phyloP scores from a whole-genome alignment of 2,888 invertebrate species.

The Scaptomyza caliginosa region DNA sequence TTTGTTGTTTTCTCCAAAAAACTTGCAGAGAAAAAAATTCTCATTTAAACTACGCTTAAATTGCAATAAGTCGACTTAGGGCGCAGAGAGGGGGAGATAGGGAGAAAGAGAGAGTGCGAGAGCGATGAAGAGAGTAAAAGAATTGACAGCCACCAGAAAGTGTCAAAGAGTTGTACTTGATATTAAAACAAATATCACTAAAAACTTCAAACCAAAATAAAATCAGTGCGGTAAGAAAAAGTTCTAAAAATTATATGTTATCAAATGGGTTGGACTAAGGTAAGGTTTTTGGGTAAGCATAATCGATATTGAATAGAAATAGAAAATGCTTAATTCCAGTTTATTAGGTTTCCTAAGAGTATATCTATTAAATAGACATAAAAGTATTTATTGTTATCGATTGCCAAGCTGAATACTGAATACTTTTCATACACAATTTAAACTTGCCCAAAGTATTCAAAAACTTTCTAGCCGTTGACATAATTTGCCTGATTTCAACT shows the following conservation, averaged over 20 bases:
- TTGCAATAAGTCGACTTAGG: conserved; percentile 66
- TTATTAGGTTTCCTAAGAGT: too few species aligned
- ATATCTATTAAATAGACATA: too few species aligned
- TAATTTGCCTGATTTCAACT: conserved; percentile 11
- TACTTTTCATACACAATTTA: neutral
- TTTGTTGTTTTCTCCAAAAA: conserved; percentile 30
- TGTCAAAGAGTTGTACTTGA: conserved; percentile 23
- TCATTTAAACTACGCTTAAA: conserved; percentile 76
- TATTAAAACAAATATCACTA: conserved; percentile 60
- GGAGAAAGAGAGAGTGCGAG: neutral
- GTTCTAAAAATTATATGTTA: neutral
- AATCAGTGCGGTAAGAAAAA: conserved; percentile 19
- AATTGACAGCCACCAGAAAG: neutral
- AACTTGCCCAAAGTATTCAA: conserved; percentile 24
- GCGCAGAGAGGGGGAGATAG: too few species aligned
- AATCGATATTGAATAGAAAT: too few species aligned
- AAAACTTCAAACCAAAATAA: conserved; percentile 27
- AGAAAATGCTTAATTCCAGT: too few species aligned
- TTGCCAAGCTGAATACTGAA: neutral
- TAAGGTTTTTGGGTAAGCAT: neutral
- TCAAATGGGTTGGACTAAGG: too few species aligned
- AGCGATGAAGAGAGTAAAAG: neutral
- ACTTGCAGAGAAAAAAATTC: conserved; percentile 64
- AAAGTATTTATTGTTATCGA: neutral
- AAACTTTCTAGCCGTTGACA: conserved; percentile 31